Percentiles rank a stretch among this genome's conserved stretches.
phyloP scores from a whole-genome alignment of 2,113 vertebrate species.

The Corapipo altera region DNA sequence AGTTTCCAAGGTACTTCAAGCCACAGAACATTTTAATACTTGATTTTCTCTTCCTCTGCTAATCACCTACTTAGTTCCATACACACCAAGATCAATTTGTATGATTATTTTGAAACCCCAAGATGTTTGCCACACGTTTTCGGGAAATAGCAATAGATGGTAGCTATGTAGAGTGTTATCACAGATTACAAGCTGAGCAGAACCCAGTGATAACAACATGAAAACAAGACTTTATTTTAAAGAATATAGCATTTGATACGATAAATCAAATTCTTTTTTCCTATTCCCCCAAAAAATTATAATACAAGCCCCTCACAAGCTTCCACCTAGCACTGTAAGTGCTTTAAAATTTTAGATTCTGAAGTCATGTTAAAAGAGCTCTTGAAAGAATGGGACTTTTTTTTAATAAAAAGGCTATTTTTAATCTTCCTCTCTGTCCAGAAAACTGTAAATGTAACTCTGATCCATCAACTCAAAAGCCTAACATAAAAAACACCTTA shows the following conservation, averaged over 20 bases:
- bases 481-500: accelerated
- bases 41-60: not conserved
- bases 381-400: not conserved
- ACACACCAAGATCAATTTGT: not conserved
- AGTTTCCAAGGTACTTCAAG: not conserved
- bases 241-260: not conserved
- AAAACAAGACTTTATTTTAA: not conserved
- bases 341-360: not conserved
- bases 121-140: not conserved
- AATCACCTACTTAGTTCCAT: not conserved
- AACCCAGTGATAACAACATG: not conserved
- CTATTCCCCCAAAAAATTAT: not conserved
- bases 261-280: not conserved
- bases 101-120: not conserved
- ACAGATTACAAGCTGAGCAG: not conserved
- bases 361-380: not conserved
- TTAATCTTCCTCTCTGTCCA: not conserved
- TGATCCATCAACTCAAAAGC: not conserved
- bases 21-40: not conserved
- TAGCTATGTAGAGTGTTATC: not conserved
- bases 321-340: not conserved
- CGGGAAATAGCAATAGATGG: not conserved
- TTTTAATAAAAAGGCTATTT: not conserved
- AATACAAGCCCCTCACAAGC: not conserved
- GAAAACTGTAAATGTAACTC: not conserved